These are phyloP conservation scores for Melitaea athalia DNA, from an alignment of 2,888 invertebrate species.

Conservation along the genomic window DNA sequence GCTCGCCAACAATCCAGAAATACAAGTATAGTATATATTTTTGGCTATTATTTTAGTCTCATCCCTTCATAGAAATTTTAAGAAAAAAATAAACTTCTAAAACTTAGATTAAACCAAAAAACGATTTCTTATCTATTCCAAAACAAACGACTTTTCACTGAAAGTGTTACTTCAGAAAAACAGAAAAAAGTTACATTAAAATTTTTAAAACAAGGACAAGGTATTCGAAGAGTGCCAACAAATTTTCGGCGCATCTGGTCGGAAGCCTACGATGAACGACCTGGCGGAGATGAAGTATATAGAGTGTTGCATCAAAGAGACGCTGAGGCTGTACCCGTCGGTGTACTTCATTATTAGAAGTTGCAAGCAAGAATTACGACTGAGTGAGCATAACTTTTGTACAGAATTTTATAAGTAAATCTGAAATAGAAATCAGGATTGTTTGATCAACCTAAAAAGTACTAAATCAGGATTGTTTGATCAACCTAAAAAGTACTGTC, in stretches of 20 bases:
- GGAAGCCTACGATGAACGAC: slow-evolving; percentile 83
- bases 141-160: too few species aligned
- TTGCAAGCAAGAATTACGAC: slow-evolving; percentile 78
- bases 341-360: slow-evolving; percentile 85
- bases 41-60: neutral
- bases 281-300: slow-evolving; percentile 85
- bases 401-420: neutral
- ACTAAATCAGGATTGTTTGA: neutral
- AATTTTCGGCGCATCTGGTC: slow-evolving; percentile 66
- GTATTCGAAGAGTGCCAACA: slow-evolving; percentile 22
- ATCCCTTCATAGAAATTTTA: neutral
- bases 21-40: slow-evolving; percentile 49
- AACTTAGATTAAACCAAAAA: too few species aligned
- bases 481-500: too few species aligned
- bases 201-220: slow-evolving; percentile 18
- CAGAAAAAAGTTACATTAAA: too few species aligned
- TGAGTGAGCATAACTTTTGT: slow-evolving; percentile 70
- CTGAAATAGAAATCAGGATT: neutral
- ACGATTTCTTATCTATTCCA: too few species aligned
- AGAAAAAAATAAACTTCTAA: too few species aligned
- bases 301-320: slow-evolving; percentile 84
- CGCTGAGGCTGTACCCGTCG: slow-evolving; percentile 77
- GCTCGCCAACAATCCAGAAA: slow-evolving; percentile 65
- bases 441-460: too few species aligned
- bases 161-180: too few species aligned